These are phyloP conservation scores for Chaetura pelagica DNA, from an alignment of 2,113 vertebrate genomes.

Conservation along the genomic window DNA sequence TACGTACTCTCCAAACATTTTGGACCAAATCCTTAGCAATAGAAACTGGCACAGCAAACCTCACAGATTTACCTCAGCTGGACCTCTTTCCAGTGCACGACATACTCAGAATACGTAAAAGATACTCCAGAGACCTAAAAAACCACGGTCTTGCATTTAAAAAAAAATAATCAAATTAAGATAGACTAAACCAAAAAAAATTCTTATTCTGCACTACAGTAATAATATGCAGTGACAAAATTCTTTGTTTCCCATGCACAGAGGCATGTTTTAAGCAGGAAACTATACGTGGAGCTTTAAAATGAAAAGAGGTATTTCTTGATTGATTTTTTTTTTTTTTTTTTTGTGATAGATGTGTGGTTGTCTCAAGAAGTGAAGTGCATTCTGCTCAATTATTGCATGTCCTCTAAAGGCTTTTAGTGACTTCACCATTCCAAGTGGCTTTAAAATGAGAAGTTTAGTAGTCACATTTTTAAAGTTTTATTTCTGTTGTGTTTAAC, in stretches of 20 bases:
- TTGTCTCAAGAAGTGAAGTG: background rate
- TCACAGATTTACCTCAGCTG: background rate
- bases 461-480: background rate
- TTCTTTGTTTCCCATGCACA: background rate
- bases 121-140: background rate
- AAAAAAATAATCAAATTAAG: background rate
- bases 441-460: background rate
- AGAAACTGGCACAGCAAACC: background rate
- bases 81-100: background rate
- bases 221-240: background rate
- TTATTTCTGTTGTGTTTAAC: background rate
- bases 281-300: background rate
- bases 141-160: background rate
- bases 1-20: background rate
- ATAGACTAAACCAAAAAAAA: background rate
- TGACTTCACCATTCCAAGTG: background rate
- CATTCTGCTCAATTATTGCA: background rate
- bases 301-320: background rate
- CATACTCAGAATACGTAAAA: background rate
- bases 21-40: background rate
- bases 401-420: background rate
- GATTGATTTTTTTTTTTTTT: background rate
- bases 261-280: background rate
- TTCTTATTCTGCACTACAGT: background rate
- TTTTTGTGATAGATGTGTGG: accelerated